Evolutionary conservation across 2,113 vertebrate species (phyloP).

Genomic region (Gila orcuttii): DNA sequence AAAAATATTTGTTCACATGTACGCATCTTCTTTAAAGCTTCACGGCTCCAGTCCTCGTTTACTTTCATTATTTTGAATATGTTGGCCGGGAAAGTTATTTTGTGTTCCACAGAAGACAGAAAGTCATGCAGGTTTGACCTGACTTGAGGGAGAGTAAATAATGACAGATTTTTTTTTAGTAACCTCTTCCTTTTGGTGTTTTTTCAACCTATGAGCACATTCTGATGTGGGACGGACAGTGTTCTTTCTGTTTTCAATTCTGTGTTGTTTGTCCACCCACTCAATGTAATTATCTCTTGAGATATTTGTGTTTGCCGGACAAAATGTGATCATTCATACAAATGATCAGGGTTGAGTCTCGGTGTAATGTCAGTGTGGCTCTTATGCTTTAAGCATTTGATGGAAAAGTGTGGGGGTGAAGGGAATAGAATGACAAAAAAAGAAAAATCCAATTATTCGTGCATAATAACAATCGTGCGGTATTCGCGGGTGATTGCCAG

Average conservation of each 20-base stretch:
- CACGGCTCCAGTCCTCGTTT: background rate
- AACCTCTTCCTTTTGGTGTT: background rate
- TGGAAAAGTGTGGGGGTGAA: slow-evolving; percentile 35
- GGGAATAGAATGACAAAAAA: slow-evolving; percentile 31
- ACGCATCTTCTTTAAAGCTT: background rate
- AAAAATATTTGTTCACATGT: background rate
- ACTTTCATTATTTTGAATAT: background rate
- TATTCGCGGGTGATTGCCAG: slow-evolving; percentile 39
- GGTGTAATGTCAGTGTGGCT: slow-evolving; percentile 33
- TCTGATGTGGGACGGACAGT: slow-evolving; percentile 36
- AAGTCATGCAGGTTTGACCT: background rate
- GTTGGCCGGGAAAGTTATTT: background rate
- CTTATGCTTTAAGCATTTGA: slow-evolving; percentile 39
- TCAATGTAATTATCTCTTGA: slow-evolving; percentile 57
- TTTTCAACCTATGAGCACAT: slow-evolving; percentile 16
- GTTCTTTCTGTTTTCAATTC: slow-evolving; percentile 46
- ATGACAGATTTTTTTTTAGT: background rate
- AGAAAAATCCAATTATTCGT: slow-evolving; percentile 55
- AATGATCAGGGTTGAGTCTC: slow-evolving; percentile 50
- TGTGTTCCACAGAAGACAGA: background rate
- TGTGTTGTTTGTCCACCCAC: slow-evolving; percentile 55
- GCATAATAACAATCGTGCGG: slow-evolving; percentile 69
- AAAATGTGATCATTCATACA: slow-evolving; percentile 55
- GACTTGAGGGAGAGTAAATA: background rate
- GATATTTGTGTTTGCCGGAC: slow-evolving; percentile 58